Conservation (phyloP, 1,140 invertebrate genomes). For the Lordiphosa clarofinis region DNA sequence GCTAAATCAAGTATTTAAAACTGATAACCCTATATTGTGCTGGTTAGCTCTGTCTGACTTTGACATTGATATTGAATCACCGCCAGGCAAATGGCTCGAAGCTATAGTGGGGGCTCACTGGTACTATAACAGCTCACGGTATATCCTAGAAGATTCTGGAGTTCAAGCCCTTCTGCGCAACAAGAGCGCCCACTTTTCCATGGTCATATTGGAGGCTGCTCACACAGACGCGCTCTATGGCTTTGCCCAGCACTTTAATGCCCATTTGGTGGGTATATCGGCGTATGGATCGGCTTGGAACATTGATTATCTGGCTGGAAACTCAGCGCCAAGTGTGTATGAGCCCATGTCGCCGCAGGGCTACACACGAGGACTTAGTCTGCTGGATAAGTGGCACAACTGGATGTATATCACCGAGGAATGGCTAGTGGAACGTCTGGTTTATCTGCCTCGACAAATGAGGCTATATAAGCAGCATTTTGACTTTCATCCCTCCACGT, state of each 20-base stretch:
- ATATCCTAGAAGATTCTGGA: slow-evolving; percentile 28
- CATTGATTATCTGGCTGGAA: slow-evolving; percentile 56
- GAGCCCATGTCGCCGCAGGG: slow-evolving; percentile 62
- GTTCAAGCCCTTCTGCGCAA: slow-evolving; percentile 50
- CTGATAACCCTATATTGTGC: background rate
- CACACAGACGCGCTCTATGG: slow-evolving; percentile 59
- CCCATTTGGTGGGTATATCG: slow-evolving; percentile 53
- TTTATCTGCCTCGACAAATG: slow-evolving; percentile 56
- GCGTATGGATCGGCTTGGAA: slow-evolving; percentile 54
- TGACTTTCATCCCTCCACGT: slow-evolving; percentile 12
- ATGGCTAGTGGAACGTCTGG: slow-evolving; percentile 30
- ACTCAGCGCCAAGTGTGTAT: slow-evolving; percentile 67
- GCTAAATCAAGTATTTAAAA: background rate
- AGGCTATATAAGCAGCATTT: slow-evolving; percentile 63
- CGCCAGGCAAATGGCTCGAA: slow-evolving; percentile 36
- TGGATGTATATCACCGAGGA: slow-evolving; percentile 55
- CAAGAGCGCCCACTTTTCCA: slow-evolving; percentile 37
- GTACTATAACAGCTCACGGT: slow-evolving; percentile 32
- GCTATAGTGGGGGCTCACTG: slow-evolving; percentile 20
- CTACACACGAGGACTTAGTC: slow-evolving; percentile 61
- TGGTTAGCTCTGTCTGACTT: slow-evolving; percentile 3
- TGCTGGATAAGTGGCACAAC: slow-evolving; percentile 79
- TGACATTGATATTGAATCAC: background rate
- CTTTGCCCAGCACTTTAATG: slow-evolving; percentile 56
- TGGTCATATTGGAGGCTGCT: slow-evolving; percentile 57